phyloP scores from a whole-genome alignment of 2,888 invertebrate genomes.

The Ariolimax columbianus region DNA sequence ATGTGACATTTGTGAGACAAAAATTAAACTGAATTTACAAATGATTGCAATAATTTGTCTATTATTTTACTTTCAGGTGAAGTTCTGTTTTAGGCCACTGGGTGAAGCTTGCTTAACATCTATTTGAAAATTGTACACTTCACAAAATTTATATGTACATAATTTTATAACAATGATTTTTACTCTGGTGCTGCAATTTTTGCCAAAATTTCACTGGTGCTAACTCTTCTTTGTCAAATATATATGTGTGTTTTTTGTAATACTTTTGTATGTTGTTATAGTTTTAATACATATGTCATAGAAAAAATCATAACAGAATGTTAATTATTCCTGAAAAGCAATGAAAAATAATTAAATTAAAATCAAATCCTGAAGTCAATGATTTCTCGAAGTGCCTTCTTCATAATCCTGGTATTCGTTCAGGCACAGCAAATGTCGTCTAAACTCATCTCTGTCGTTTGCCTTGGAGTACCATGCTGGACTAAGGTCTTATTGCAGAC shows the following conservation, averaged over 20 bases:
- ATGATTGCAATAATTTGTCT: background rate
- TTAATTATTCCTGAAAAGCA: background rate
- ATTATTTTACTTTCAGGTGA: slow-evolving; percentile 19
- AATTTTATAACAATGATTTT: background rate
- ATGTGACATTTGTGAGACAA: no score
- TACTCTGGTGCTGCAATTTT: background rate
- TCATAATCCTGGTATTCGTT: no score
- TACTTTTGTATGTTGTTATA: background rate
- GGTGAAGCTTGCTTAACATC: background rate
- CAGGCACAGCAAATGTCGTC: no score
- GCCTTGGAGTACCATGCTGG: no score
- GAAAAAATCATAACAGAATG: background rate
- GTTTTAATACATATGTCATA: background rate
- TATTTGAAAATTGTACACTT: background rate
- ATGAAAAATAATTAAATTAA: background rate
- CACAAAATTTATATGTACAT: background rate
- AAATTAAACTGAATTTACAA: background rate
- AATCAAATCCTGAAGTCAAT: background rate
- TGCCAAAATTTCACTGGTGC: slow-evolving; percentile 1
- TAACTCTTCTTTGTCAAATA: background rate
- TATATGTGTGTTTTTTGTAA: background rate
- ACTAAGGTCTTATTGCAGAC: no score
- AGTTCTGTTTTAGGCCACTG: background rate
- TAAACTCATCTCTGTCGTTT: no score
- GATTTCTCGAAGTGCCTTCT: background rate